These are phyloP conservation scores for Bugula neritina DNA, from an alignment of 2,888 invertebrate genomes.

Conservation along the genomic window DNA sequence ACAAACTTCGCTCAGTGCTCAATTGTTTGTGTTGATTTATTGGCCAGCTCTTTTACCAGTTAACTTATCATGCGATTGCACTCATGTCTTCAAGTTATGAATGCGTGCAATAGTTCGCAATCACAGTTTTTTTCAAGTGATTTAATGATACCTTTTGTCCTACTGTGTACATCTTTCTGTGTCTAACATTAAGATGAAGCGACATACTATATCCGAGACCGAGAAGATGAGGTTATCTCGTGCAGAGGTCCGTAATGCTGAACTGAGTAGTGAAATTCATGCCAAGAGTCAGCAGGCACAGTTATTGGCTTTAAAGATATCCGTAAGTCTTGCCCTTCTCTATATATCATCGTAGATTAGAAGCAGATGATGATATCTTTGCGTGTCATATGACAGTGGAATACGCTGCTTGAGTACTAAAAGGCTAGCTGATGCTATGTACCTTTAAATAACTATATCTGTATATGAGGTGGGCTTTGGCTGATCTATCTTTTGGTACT, in stretches of 20 bases:
- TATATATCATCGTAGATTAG: background rate
- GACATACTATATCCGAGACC: constrained; percentile 4
- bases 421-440: constrained; percentile 3
- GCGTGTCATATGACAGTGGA: constrained; percentile 25
- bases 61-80: too few relatives aligned
- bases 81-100: too few relatives aligned
- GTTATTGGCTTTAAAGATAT: constrained; percentile 30
- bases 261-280: background rate
- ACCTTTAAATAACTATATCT: background rate
- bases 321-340: constrained; percentile 27
- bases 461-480: too few relatives aligned
- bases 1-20: too few relatives aligned
- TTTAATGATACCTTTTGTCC: too few relatives aligned
- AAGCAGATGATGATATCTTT: constrained; percentile 15
- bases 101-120: too few relatives aligned
- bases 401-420: background rate
- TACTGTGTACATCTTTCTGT: too few relatives aligned
- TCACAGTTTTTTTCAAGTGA: too few relatives aligned
- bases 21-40: too few relatives aligned
- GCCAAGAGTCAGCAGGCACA: constrained; percentile 29
- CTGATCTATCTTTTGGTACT: too few relatives aligned
- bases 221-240: constrained; percentile 8
- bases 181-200: constrained; percentile 9
- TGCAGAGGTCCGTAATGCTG: constrained; percentile 2
- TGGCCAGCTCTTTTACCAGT: too few relatives aligned